A percentile compares a stretch with the other conserved stretches of the same genome.
Evolutionary conservation across 2,113 vertebrate species (phyloP).

Genomic region (Chaetops frenatus): DNA sequence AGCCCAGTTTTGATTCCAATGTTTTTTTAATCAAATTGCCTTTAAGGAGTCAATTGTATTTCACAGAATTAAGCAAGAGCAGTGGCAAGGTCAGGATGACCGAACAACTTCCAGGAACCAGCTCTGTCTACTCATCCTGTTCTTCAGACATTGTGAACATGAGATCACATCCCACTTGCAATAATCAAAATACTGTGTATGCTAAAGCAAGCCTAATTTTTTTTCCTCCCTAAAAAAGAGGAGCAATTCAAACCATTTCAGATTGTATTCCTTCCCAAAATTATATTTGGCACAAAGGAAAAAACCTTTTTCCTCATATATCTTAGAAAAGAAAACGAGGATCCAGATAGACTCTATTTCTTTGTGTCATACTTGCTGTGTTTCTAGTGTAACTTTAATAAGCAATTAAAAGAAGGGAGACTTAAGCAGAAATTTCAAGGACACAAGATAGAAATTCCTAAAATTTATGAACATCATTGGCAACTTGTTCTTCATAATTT

Average conservation of each 20-base stretch:
- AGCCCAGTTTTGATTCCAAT: not conserved
- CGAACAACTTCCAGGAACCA: not conserved
- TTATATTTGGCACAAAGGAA: not conserved
- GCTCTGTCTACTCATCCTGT: not conserved
- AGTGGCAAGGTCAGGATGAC: not conserved
- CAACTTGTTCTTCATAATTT: slow-evolving; percentile 43
- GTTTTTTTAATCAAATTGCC: not conserved
- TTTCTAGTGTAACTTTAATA: not conserved
- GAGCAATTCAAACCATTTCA: not conserved
- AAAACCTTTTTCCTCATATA: not conserved
- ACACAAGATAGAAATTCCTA: slow-evolving; percentile 35
- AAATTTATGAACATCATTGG: slow-evolving; percentile 32
- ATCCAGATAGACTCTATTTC: not conserved
- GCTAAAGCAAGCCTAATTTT: not conserved
- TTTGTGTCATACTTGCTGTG: not conserved
- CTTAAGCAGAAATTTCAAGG: slow-evolving; percentile 7
- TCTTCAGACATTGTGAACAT: not conserved
- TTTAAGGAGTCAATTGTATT: not conserved
- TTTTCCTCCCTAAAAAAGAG: not conserved
- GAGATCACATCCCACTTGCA: not conserved
- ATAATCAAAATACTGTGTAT: not conserved
- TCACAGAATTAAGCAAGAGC: not conserved
- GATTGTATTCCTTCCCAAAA: not conserved
- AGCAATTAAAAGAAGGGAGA: slow-evolving; percentile 58
- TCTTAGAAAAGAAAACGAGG: not conserved